These are phyloP conservation scores for Tinea pellionella DNA, from an alignment of 2,888 invertebrate species.

Conservation along the genomic window DNA sequence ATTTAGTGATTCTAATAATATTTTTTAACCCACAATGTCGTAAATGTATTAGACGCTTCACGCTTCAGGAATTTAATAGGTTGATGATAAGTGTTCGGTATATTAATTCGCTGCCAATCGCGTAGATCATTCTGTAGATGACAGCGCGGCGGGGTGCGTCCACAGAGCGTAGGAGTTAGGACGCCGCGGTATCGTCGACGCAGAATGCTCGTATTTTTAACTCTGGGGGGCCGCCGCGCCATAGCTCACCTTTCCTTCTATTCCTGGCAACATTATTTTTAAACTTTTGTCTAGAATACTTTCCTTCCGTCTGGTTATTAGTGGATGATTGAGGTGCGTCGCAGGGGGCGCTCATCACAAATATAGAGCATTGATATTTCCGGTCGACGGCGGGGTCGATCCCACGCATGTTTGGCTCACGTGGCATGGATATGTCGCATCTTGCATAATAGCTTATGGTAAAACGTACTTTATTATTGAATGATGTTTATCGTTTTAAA, in stretches of 20 bases:
- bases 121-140: not conserved
- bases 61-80: too few relatives aligned
- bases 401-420: constrained; percentile 24
- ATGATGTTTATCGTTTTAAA: not conserved
- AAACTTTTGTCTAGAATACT: constrained; percentile 68
- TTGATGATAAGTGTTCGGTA: not conserved
- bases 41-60: too few relatives aligned
- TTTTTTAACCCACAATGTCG: too few relatives aligned
- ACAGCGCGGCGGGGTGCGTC: not conserved
- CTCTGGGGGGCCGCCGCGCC: constrained; percentile 53
- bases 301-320: constrained; percentile 66
- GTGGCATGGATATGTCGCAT: constrained; percentile 27
- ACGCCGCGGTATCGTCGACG: not conserved
- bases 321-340: constrained; percentile 65
- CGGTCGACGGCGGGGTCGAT: constrained; percentile 32
- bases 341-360: constrained; percentile 59
- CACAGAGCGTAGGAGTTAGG: not conserved
- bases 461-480: not conserved
- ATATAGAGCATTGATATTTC: constrained; percentile 55
- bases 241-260: constrained; percentile 66
- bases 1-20: too few relatives aligned
- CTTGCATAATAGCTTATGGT: not conserved
- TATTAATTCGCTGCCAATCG: not conserved
- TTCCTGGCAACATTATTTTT: constrained; percentile 56
- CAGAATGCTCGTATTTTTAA: constrained; percentile 40